phyloP scores from a whole-genome alignment of 1,140 invertebrate genomes.

The Probaryconus sp. region DNA sequence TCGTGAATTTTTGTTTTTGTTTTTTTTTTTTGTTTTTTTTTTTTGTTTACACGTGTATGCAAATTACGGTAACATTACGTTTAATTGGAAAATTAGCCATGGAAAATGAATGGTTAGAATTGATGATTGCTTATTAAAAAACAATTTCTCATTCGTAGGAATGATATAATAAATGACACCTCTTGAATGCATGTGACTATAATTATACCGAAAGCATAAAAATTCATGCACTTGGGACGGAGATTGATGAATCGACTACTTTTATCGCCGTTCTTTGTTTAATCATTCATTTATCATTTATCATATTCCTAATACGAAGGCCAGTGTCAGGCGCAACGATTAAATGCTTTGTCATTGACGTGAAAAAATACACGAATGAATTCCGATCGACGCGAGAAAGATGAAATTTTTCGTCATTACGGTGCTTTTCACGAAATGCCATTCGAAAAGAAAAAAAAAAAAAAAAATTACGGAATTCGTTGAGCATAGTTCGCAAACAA shows the following conservation, averaged over 20 bases:
- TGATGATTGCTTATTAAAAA: constrained; percentile 35
- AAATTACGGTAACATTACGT: too few relatives aligned
- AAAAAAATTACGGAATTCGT: too few relatives aligned
- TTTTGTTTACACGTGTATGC: too few relatives aligned
- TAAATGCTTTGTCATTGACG: constrained; percentile 27
- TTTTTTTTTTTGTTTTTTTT: constrained; percentile 2
- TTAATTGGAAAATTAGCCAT: constrained; percentile 36
- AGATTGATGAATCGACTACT: constrained; percentile 57
- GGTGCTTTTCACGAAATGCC: too few relatives aligned
- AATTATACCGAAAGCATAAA: constrained; percentile 36
- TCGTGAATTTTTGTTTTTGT: too few relatives aligned
- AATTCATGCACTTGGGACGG: constrained; percentile 35
- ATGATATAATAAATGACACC: constrained; percentile 30
- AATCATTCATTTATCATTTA: constrained; percentile 59
- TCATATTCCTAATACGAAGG: constrained; percentile 40
- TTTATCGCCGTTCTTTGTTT: constrained; percentile 55
- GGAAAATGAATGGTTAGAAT: constrained; percentile 31
- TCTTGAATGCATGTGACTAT: constrained; percentile 30
- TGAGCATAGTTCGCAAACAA: too few relatives aligned
- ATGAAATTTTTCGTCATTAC: too few relatives aligned
- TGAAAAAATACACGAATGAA: constrained; percentile 11
- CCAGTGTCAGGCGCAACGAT: constrained; percentile 32
- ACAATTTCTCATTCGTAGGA: constrained; percentile 23
- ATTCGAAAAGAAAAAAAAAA: constrained; percentile 18
- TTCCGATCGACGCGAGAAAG: too few relatives aligned